Evolutionary conservation across 1,140 invertebrate species (phyloP).

Genomic region (Drosophila arawakana): DNA sequence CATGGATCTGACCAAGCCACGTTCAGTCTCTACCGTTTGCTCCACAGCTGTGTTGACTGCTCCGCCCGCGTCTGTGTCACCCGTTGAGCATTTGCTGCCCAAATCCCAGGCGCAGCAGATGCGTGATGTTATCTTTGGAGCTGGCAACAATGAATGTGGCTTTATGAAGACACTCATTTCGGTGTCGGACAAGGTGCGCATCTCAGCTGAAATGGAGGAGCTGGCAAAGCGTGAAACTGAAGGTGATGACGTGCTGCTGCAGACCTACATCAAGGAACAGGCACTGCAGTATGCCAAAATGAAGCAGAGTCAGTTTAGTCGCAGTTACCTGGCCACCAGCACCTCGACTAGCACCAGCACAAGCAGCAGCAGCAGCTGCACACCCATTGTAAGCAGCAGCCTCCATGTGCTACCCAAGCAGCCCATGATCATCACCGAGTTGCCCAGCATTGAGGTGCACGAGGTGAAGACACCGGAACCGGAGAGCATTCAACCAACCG

Average conservation of each 20-base stretch:
- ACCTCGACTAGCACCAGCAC: slow-evolving; percentile 24
- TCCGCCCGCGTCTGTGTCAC: slow-evolving; percentile 9
- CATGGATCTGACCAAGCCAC: slow-evolving; percentile 82
- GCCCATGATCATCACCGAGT: slow-evolving; percentile 49
- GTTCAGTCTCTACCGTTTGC: slow-evolving; percentile 5
- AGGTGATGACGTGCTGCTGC: slow-evolving; percentile 85
- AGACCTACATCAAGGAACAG: slow-evolving; percentile 91
- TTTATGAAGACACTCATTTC: slow-evolving; percentile 82
- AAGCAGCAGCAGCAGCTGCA: background rate
- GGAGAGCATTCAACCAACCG: background rate
- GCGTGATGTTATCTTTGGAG: slow-evolving; percentile 77
- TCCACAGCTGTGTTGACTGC: background rate
- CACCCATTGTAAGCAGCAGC: slow-evolving; percentile 11
- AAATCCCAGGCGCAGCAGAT: slow-evolving; percentile 80
- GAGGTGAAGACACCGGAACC: slow-evolving; percentile 67
- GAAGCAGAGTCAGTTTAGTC: slow-evolving; percentile 87
- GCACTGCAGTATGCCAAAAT: slow-evolving; percentile 90
- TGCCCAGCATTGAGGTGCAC: slow-evolving; percentile 72
- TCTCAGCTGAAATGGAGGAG: slow-evolving; percentile 69
- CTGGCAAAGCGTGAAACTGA: slow-evolving; percentile 62
- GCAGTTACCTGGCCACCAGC: slow-evolving; percentile 45
- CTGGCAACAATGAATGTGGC: slow-evolving; percentile 66
- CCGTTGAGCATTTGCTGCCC: slow-evolving; percentile 31
- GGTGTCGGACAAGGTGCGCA: slow-evolving; percentile 81
- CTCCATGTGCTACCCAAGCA: background rate